Base-by-base conservation (phyloP, 2,797 vertebrate species). In the Sebastes miniatus region DNA sequence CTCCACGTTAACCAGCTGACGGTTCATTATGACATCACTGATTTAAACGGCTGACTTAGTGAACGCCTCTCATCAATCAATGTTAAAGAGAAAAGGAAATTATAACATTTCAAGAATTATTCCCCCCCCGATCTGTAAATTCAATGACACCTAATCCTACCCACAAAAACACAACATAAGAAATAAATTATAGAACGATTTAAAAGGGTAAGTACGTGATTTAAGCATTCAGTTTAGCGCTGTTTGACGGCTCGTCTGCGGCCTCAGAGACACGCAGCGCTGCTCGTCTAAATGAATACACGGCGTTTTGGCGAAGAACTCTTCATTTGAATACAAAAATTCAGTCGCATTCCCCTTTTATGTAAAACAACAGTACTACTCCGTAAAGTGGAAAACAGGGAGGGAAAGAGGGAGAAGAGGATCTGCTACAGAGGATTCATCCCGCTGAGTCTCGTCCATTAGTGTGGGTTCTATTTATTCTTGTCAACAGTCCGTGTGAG, bases 391-490 rank as follows among this genome's bases (percentile, higher is more conserved):
- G 54, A 68, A 76, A 66, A 16, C 34, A 25, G 20, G 54, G 27
- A 29, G 8, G 32, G 64, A 4, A 9, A 29, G 77, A 66, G 69
- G 74, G 73, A 68, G 83, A 52, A 67, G 79, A 83, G 74, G 83
- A 71, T 71, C 88, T 83, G 91, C 86, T 88, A 86, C 87, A 83
- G 76, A 79, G 80, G 79, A 69, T 77, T 65, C 9, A 62, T 84
- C 80, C 31, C 64, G 69, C 76, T 62, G 70, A 76, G 74, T 79
- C 77, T 34, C 29, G 86, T 91, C 90, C 83, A 13, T 84, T 86
- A 86, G 87, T 87, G 80, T 77, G 70, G 50, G 64, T 81, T 75
- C 68, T 59, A n/a, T n/a, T n/a, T 13, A 9, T 83, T 74, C 59
- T 58, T 36, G 32, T 83, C 72, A 70, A 75, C 80, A 76, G 79